These are phyloP conservation scores for Alosa sapidissima DNA, from an alignment of 2,797 vertebrate genomes.

Conservation along the genomic window DNA sequence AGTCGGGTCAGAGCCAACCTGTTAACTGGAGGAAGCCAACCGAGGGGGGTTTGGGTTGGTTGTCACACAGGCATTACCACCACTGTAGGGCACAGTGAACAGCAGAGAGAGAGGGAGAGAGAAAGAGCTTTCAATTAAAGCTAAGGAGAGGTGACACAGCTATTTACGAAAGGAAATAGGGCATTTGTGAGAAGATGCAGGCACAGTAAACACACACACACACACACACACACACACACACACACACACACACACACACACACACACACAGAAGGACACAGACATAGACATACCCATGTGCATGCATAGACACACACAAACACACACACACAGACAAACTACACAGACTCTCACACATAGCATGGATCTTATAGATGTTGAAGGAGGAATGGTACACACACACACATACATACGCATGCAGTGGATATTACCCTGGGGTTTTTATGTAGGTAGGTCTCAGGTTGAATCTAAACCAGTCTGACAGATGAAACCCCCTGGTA, in stretches of 20 bases:
- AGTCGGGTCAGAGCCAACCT: conserved; percentile 12
- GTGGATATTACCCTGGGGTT: background rate
- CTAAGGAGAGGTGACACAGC: background rate
- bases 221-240: no score
- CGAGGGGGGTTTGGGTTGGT: no score
- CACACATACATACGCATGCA: background rate
- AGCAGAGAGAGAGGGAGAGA: background rate
- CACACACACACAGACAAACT: conserved; percentile 4
- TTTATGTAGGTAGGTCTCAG: conserved; percentile 19
- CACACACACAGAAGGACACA: no score
- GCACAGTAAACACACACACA: background rate
- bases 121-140: conserved; percentile 10
- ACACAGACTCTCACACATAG: no score
- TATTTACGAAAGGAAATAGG: background rate
- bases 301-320: background rate
- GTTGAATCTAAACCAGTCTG: conserved; percentile 46
- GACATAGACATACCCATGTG: no score
- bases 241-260: no score
- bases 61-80: background rate
- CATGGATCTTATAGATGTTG: no score
- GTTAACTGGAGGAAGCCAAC: background rate
- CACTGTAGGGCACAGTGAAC: background rate
- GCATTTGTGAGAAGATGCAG: background rate
- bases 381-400: background rate
- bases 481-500: conserved; percentile 46